phyloP scores from a whole-genome alignment of 2,113 vertebrate genomes.

The Gavialis gangeticus region DNA sequence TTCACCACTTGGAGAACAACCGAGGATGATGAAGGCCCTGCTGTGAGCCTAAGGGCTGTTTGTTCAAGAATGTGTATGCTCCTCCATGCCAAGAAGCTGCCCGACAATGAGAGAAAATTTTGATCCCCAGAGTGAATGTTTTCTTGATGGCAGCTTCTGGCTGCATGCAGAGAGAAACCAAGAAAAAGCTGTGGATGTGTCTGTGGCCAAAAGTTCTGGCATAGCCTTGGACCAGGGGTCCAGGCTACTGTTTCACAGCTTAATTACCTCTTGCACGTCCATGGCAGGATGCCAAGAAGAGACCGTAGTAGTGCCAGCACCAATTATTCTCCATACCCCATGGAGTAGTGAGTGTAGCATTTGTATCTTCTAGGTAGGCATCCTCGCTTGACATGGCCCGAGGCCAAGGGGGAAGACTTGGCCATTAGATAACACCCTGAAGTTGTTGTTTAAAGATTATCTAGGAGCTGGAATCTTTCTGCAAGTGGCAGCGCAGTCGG shows the following conservation, averaged over 20 bases:
- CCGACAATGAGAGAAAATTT: background rate
- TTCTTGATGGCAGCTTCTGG: background rate
- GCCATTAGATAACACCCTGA: background rate
- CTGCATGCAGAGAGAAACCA: background rate
- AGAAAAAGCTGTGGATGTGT: background rate
- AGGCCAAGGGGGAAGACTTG: conserved; percentile 31
- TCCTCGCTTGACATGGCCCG: background rate
- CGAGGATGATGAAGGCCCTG: background rate
- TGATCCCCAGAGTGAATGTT: fast-evolving
- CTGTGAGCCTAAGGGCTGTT: conserved; percentile 22
- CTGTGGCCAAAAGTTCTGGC: conserved; percentile 43
- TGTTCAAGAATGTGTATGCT: background rate
- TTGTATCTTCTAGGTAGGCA: background rate
- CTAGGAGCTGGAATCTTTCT: background rate
- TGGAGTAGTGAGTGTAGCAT: conserved; percentile 28
- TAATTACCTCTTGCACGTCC: conserved; percentile 41
- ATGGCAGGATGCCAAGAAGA: conserved; percentile 24
- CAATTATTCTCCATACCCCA: conserved; percentile 26
- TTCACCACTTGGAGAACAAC: conserved; percentile 1
- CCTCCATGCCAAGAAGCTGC: background rate
- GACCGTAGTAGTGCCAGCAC: background rate
- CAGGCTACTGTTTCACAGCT: conserved; percentile 46
- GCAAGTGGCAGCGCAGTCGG: too few species aligned
- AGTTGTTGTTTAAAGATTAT: background rate
- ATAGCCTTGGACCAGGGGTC: conserved; percentile 47